A percentile compares a stretch with the other conserved stretches of the same genome.
These are phyloP conservation scores for Erebia epiphron DNA, from an alignment of 2,888 invertebrate species.

Conservation along the genomic window DNA sequence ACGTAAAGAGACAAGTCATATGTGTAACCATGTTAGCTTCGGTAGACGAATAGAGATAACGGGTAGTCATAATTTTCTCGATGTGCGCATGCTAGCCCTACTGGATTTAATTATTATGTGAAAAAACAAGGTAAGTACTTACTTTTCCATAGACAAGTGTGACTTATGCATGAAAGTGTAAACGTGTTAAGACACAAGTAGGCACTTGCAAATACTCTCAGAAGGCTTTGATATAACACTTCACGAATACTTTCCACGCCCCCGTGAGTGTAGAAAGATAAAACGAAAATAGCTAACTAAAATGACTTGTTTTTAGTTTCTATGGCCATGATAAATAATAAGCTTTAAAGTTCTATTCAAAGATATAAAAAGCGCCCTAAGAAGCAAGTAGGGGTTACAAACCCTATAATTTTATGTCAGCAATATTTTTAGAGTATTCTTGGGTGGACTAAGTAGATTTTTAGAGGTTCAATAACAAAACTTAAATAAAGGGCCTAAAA, in stretches of 20 bases:
- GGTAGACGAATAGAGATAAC: too few species aligned
- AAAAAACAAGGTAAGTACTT: conserved; percentile 16
- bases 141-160: conserved; percentile 26
- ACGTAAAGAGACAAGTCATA: too few species aligned
- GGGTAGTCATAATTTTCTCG: too few species aligned
- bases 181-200: conserved; percentile 35
- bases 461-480: too few species aligned
- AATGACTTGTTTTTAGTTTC: conserved; percentile 6
- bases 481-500: too few species aligned
- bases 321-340: background rate
- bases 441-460: too few species aligned
- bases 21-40: too few species aligned
- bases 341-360: too few species aligned
- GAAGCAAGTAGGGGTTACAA: too few species aligned
- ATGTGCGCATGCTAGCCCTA: background rate
- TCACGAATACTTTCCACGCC: conserved; percentile 26
- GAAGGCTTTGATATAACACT: conserved; percentile 34
- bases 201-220: conserved; percentile 29
- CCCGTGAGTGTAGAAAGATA: conserved; percentile 8
- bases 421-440: too few species aligned
- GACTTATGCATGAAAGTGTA: conserved; percentile 31
- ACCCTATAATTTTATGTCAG: too few species aligned
- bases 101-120: background rate
- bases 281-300: conserved; percentile 13
- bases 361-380: too few species aligned